These are phyloP conservation scores for Tychaedon coryphoeus DNA, from an alignment of 2,113 vertebrate genomes.

Conservation along the genomic window DNA sequence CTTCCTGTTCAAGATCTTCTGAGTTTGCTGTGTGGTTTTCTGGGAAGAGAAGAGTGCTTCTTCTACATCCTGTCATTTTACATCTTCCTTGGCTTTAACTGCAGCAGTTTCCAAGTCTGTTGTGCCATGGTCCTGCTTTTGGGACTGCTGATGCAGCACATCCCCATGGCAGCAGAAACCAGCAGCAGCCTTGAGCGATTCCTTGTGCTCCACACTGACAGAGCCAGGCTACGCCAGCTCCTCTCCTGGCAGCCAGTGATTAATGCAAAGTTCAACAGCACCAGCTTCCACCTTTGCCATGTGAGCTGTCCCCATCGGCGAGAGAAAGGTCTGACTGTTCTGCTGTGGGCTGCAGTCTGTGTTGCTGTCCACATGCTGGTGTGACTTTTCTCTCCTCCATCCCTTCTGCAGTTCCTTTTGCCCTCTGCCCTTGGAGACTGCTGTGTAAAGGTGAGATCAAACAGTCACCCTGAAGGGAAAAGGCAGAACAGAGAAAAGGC, in stretches of 20 bases:
- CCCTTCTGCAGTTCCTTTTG: not conserved
- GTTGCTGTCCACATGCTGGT: not conserved
- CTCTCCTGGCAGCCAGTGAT: not conserved
- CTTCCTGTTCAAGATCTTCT: not conserved
- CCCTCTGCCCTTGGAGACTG: constrained; percentile 5
- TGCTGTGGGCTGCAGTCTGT: not conserved
- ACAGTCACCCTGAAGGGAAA: not conserved
- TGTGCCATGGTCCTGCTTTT: rapidly evolving
- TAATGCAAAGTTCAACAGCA: not conserved
- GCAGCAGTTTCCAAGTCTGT: not conserved
- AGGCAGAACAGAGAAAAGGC: not conserved
- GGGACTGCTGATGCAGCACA: not conserved
- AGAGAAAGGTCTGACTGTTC: not conserved
- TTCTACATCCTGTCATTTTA: not conserved
- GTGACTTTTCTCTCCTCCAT: constrained; percentile 37
- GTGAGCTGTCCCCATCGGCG: rapidly evolving
- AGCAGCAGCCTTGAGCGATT: not conserved
- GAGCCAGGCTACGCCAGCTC: not conserved
- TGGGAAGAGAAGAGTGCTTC: not conserved
- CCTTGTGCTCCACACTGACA: not conserved
- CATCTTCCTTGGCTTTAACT: not conserved
- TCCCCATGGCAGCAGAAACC: not conserved
- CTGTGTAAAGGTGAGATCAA: not conserved
- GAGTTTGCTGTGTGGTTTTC: not conserved
- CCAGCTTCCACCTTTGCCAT: not conserved